Base-by-base conservation (phyloP, 2,888 invertebrate species). In the Lathronympha strigana region DNA sequence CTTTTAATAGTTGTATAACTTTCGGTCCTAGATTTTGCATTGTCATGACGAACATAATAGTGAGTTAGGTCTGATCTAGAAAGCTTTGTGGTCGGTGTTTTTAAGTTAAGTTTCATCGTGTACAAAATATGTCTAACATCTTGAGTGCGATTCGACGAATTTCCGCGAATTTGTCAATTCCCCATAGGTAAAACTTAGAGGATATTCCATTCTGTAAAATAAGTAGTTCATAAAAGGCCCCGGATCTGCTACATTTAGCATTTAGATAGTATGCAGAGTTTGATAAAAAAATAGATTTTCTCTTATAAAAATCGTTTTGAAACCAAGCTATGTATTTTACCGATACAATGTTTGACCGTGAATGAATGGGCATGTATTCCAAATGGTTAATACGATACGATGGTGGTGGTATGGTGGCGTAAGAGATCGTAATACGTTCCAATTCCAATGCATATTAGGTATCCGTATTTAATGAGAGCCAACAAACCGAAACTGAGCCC, bases 311-410 rank as follows among this genome's bases (percentile, higher is more conserved):
- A n/a, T n/a, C n/a, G n/a, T n/a, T n/a, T n/a, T n/a, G n/a, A n/a
- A n/a, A n/a, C n/a, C n/a, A n/a, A n/a, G n/a, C n/a, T n/a, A n/a
- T n/a, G n/a, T n/a, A n/a, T n/a, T n/a, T n/a, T n/a, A n/a, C n/a
- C n/a, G n/a, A n/a, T n/a, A n/a, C n/a, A 33, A 33, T 33, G 13
- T 33, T 33, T 33, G 11, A 1, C 13, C 13, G 33, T 33, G 11
- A 33, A 33, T 33, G 33, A 33, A 33, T 33, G 33, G 11, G 13
- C 9, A 19, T 21, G 21, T 43, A 43, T 43, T 8, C 47, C 6
- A 23, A 23, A 49, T 47, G 25, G 13, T 47, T 23, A 47, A 19
- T 47, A 47, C n/a, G n/a, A n/a, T n/a, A n/a, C n/a, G n/a, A n/a
- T n/a, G n/a, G n/a, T n/a, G n/a, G n/a, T n/a, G n/a, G n/a, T n/a